phyloP scores from a whole-genome alignment of 2,888 invertebrate genomes.

The Cremastobaeus sp. region DNA sequence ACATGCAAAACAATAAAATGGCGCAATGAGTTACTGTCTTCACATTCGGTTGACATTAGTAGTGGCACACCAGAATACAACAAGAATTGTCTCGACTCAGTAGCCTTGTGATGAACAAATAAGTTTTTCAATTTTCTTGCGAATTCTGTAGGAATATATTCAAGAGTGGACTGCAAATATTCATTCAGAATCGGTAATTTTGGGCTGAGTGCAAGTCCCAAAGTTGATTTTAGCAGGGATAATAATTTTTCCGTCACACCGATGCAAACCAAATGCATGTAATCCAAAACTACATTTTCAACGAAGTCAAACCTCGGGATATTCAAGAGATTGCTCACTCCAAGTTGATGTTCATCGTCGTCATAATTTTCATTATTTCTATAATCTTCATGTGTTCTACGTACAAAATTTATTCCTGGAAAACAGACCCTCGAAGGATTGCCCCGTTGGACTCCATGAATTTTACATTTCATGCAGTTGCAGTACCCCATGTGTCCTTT shows the following conservation, averaged over 20 bases:
- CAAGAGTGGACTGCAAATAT: not conserved
- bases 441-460: not conserved
- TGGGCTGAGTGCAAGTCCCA: not conserved
- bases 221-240: not conserved
- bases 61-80: not conserved
- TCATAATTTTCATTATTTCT: not conserved
- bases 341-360: not conserved
- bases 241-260: constrained; percentile 2
- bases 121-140: not conserved
- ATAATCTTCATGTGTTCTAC: not conserved
- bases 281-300: not conserved
- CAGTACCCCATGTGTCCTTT: not conserved
- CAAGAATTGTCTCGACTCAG: constrained; percentile 3
- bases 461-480: not conserved
- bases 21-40: not conserved
- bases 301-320: not conserved
- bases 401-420: not conserved
- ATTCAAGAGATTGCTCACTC: not conserved
- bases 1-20: not conserved
- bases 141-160: not conserved
- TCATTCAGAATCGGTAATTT: not conserved
- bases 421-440: not conserved
- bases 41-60: not conserved
- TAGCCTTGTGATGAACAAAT: not conserved
- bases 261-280: not conserved